A percentile compares a stretch with the other conserved stretches of the same genome.
phyloP scores from a whole-genome alignment of 1,140 invertebrate genomes.

The Trinorchestia longiramus region DNA sequence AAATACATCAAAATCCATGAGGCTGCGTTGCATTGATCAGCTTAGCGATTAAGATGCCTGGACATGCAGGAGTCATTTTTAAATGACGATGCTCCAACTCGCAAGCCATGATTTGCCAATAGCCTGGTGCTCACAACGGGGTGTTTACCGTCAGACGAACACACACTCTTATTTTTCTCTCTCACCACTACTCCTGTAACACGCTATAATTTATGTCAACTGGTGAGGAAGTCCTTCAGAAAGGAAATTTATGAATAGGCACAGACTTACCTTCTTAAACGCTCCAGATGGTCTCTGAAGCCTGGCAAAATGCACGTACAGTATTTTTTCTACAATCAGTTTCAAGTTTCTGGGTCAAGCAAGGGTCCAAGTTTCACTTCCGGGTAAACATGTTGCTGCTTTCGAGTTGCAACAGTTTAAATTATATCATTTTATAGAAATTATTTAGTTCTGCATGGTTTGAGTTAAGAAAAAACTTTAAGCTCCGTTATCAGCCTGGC shows the following conservation, averaged over 20 bases:
- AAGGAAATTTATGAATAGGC: neutral
- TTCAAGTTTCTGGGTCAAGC: too few species aligned
- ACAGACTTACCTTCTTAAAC: too few species aligned
- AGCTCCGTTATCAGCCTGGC: too few species aligned
- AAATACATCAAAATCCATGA: neutral
- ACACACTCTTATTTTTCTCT: neutral
- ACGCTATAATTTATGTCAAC: neutral
- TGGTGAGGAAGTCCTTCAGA: neutral
- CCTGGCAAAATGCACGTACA: too few species aligned
- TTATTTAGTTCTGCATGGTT: too few species aligned
- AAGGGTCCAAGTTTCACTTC: too few species aligned
- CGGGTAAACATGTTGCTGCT: too few species aligned
- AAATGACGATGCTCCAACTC: neutral
- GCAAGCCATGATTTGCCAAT: neutral
- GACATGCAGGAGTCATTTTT: neutral
- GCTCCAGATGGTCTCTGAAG: too few species aligned
- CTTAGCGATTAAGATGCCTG: neutral
- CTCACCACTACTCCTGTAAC: neutral
- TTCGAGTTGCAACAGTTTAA: too few species aligned
- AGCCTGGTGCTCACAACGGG: neutral
- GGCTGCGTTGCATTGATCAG: neutral
- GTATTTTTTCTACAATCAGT: too few species aligned
- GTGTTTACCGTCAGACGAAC: neutral
- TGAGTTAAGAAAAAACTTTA: too few species aligned
- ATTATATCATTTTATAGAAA: too few species aligned